Conservation (phyloP, 1,140 invertebrate species). For the Hycleus cichorii region DNA sequence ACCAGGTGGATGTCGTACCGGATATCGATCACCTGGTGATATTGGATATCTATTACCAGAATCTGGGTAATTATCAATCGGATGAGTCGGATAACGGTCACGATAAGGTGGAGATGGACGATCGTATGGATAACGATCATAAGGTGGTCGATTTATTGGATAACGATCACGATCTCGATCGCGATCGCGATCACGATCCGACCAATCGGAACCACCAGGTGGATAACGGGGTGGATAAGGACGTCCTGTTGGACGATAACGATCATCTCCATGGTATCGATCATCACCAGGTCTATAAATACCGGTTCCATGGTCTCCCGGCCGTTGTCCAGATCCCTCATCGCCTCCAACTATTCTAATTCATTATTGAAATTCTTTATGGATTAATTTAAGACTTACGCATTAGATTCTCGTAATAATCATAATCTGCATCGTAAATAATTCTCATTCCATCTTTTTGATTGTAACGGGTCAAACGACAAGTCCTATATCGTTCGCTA, state of each 20-base stretch:
- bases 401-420: constrained; percentile 88
- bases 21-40: constrained; percentile 23
- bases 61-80: too few relatives aligned
- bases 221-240: constrained; percentile 19
- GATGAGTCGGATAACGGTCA: constrained; percentile 24
- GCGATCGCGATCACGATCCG: constrained; percentile 31
- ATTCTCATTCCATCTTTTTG: constrained; percentile 81
- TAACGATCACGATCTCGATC: constrained; percentile 38
- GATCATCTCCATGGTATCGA: constrained; percentile 30
- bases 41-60: too few relatives aligned
- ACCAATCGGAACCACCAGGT: constrained; percentile 14
- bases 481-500: constrained; percentile 74
- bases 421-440: constrained; percentile 82
- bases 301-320: constrained; percentile 28
- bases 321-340: constrained; percentile 19
- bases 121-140: constrained; percentile 39
- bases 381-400: constrained; percentile 54
- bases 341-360: constrained; percentile 30
- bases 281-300: constrained; percentile 22
- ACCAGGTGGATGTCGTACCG: constrained; percentile 30
- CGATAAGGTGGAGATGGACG: constrained; percentile 28
- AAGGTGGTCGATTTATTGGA: constrained; percentile 36
- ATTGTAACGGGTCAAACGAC: constrained; percentile 76
- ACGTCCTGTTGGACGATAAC: constrained; percentile 33
- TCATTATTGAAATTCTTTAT: neutral